Evolutionary conservation across 2,888 invertebrate species (phyloP), one percentile per base, ranked within the genome.

Genomic region (Serrognathus titanus): DNA sequence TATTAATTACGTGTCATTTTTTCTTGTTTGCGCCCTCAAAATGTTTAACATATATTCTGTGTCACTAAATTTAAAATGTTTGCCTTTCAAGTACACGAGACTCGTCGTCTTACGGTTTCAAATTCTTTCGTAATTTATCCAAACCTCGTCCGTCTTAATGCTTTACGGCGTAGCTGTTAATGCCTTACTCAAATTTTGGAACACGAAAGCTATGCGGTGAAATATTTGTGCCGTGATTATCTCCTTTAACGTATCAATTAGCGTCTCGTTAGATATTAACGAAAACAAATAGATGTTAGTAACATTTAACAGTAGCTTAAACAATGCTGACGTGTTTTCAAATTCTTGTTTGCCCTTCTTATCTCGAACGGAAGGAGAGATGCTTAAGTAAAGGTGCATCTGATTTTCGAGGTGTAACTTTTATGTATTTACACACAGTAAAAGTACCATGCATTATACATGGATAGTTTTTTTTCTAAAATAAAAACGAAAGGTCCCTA

Each of bases 221-320:
- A 48, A 41, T 57, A 40, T 57, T 57, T 57, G 53, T 43, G 12
- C 20, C 48, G 41, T 48, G 45, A 53, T 57, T 57, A 57, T 57
- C 47, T 52, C 49, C 57, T 57, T 57, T 57, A 51, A 57, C 57
- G 48, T 45, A 57, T 57, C 52, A 39, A 49, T 57, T 57, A 57
- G 41, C 57, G 40, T 57, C 53, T 57, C 45, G 57, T 57, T 57
- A 57, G 53, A 48, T 53, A 13, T 13, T 38, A 20, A 43, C 43
- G 12, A 53, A 53, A 45, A 43, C 53, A 53, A 57, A 57, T 46
- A 53, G 37, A 20, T 38, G 39, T 43, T 31, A 51, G 41, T 12
- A 51, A 48, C 37, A 52, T 51, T 55, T 54, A 54, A 54, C 48
- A 31, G 48, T 43, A 48, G 41, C 48, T 35, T 40, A 31, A 49